Conservation (phyloP, 2,888 invertebrate species). For the Caenorhabditis zanzibari region DNA sequence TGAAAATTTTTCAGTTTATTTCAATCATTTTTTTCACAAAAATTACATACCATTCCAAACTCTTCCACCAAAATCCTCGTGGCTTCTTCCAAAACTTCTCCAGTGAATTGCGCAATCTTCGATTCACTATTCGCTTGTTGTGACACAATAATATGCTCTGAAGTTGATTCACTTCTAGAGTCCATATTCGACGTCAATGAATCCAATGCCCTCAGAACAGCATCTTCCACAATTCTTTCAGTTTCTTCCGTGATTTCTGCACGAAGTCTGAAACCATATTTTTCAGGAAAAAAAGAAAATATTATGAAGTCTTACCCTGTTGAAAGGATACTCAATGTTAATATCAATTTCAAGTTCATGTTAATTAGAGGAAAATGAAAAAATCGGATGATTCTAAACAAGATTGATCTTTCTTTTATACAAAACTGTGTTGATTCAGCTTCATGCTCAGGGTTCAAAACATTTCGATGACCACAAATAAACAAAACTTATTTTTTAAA, state of each 20-base stretch:
- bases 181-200: neutral
- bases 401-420: constrained; percentile 5
- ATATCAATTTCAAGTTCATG: constrained; percentile 8
- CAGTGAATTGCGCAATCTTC: constrained; percentile 56
- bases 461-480: constrained; percentile 35
- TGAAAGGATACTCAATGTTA: neutral
- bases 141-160: constrained; percentile 45
- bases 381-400: constrained; percentile 29
- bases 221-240: constrained; percentile 51
- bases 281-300: neutral
- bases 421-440: constrained; percentile 26
- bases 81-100: constrained; percentile 60
- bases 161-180: neutral
- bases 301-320: constrained; percentile 9
- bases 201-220: constrained; percentile 49
- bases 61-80: constrained; percentile 58
- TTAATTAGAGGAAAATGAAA: constrained; percentile 8
- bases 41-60: constrained; percentile 49
- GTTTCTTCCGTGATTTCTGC: constrained; percentile 36
- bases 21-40: neutral
- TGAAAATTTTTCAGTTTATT: neutral
- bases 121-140: constrained; percentile 59
- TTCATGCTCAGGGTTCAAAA: constrained; percentile 11
- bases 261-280: neutral
- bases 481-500: constrained; percentile 19